Conservation (phyloP, 2,113 vertebrate genomes). For the Cichladusa arquata region DNA sequence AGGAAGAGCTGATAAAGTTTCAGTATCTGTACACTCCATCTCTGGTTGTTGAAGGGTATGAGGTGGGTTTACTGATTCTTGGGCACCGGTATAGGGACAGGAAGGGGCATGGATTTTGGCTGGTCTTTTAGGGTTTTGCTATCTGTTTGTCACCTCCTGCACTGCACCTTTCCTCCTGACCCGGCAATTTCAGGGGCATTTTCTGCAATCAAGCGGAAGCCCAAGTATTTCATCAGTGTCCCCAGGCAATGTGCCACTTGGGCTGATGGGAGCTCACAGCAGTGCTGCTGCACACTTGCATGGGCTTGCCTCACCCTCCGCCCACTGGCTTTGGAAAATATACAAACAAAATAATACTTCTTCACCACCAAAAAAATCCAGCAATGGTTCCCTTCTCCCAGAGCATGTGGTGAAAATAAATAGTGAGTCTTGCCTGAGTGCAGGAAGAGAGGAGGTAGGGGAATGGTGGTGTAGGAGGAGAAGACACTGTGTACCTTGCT, state of each 20-base stretch:
- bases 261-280: neutral
- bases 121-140: neutral
- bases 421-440: neutral
- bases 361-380: neutral
- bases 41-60: no score
- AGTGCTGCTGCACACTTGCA: neutral
- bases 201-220: neutral
- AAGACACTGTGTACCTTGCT: neutral
- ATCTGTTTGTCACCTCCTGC: neutral
- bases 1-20: neutral
- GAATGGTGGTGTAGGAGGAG: neutral
- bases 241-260: neutral
- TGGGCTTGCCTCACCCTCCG: neutral
- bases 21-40: neutral
- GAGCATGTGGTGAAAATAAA: neutral
- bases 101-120: neutral
- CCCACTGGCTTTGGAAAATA: neutral
- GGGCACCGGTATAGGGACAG: fast-evolving
- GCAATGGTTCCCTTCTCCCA: neutral
- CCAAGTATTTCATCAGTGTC: neutral
- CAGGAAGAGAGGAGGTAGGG: neutral
- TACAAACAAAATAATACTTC: neutral
- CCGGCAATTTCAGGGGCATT: neutral
- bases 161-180: neutral
- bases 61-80: fast-evolving